Evolutionary conservation across 1,140 invertebrate species (phyloP), one percentile per base, ranked within the genome.

Genomic region (Bombus waltoni): DNA sequence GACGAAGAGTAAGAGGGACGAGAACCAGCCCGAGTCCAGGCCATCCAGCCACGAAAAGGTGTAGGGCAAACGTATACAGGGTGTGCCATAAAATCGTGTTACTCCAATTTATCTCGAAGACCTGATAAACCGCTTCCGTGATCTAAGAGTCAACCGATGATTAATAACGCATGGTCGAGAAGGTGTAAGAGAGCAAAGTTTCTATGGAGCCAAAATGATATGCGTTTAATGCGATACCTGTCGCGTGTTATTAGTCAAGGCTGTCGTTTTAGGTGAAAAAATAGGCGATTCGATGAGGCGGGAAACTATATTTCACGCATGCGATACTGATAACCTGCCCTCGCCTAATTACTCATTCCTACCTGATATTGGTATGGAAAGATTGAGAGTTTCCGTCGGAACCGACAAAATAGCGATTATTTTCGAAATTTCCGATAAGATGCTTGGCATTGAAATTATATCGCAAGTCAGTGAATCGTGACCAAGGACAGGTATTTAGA

Each of bases 1-100:
- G 84, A 84, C 80, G 79, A 85, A 81, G 87, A 88, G 82, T 75
- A 82, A 87, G 87, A 84, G 65, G 87, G 66, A 87, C 78, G 79
- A 74, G 76, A 91, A 86, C 89, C 79, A 87, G 87, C 84, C 85
- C 86, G 53, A 87, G 90, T 86, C 76, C 87, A 81, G 86, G 86
- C 88, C 83, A 88, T 79, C 79, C 59, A 65, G 79, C 80, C 82
- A 88, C 79, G 88, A 87, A 90, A 91, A 86, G 88, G 74, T 91
- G 85, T 85, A 83, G 77, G 77, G 59, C 68, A 62, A 75, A 83
- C 78, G 42, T 87, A 81, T 89, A 88, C 62, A 87, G 74, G 78
- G 86, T 91, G 87, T 87, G 66, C 75, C 77, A 42, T 74, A 65
- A 90, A 90, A 68, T 90, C 71, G 35, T 42, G 40, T n/a, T 25